phyloP scores from a whole-genome alignment of 2,113 vertebrate species.

The Halcyon senegalensis region DNA sequence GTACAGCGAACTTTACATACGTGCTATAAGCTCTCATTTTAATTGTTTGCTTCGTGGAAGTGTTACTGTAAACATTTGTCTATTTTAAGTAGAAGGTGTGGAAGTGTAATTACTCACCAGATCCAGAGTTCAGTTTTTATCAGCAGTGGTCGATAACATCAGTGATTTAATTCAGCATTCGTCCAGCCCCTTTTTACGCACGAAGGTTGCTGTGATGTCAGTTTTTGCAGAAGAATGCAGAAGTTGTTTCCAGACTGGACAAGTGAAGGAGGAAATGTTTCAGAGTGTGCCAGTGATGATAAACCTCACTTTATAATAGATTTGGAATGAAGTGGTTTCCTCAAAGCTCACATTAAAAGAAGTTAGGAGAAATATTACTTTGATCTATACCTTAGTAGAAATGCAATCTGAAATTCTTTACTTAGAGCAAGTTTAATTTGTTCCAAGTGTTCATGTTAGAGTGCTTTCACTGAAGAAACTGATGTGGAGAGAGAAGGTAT shows the following conservation, averaged over 20 bases:
- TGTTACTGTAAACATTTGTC: not conserved
- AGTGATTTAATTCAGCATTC: not conserved
- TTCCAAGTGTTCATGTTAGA: not conserved
- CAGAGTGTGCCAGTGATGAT: not conserved
- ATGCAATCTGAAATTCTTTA: not conserved
- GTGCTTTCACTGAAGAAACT: not conserved
- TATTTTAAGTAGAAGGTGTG: not conserved
- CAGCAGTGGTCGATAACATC: not conserved
- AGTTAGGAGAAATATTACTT: not conserved
- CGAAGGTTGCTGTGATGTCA: not conserved
- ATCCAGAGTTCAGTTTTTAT: slow-evolving; percentile 27
- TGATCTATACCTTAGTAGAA: not conserved
- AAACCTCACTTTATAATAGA: not conserved
- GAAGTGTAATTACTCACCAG: not conserved
- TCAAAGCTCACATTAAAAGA: not conserved
- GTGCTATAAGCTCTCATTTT: too few relatives aligned
- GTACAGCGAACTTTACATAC: not conserved
- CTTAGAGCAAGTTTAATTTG: not conserved
- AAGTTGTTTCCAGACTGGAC: not conserved
- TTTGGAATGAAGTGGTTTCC: not conserved
- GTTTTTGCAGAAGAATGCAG: not conserved
- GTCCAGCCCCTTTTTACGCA: not conserved
- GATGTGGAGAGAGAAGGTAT: not conserved
- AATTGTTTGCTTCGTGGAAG: not conserved
- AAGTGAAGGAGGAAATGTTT: not conserved